Evolutionary conservation across 2,113 vertebrate species (phyloP).

Genomic region (Herpailurus yagouaroundi): DNA sequence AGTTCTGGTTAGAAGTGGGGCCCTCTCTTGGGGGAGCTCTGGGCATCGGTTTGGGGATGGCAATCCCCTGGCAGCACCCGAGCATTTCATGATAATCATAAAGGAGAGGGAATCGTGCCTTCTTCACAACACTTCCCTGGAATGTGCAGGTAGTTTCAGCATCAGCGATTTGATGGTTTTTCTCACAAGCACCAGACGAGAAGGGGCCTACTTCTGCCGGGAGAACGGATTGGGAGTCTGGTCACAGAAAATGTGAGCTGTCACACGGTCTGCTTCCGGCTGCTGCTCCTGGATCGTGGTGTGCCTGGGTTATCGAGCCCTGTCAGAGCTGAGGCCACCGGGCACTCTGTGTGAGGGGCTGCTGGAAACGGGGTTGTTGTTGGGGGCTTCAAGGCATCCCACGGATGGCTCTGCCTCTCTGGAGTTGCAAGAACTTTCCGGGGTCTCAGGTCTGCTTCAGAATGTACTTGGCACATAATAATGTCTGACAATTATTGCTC

Average conservation of each 20-base stretch:
- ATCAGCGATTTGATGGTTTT: constrained; percentile 44
- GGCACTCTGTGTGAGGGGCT: not conserved
- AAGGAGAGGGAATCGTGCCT: not conserved
- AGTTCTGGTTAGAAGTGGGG: not conserved
- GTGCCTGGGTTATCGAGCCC: not conserved
- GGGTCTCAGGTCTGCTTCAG: not conserved
- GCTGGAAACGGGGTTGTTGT: not conserved
- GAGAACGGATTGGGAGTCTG: not conserved
- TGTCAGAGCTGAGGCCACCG: not conserved
- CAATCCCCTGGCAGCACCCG: not conserved
- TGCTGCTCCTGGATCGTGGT: rapidly evolving
- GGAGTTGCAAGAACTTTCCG: not conserved
- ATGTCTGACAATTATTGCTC: not conserved
- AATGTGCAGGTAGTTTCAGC: constrained; percentile 53
- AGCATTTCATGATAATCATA: constrained; percentile 56
- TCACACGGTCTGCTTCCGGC: not conserved
- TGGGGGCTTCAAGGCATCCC: not conserved
- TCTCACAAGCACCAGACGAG: not conserved
- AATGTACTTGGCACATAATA: not conserved
- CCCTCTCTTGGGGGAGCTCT: not conserved
- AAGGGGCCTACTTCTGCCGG: not conserved
- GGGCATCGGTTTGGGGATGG: not conserved
- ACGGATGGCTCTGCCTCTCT: not conserved
- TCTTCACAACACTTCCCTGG: not conserved
- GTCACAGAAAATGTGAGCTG: not conserved